A percentile compares a stretch with the other conserved stretches of the same genome.
Conservation (phyloP, 2,797 vertebrate genomes). For the Gymnoscopelus microlampas region DNA sequence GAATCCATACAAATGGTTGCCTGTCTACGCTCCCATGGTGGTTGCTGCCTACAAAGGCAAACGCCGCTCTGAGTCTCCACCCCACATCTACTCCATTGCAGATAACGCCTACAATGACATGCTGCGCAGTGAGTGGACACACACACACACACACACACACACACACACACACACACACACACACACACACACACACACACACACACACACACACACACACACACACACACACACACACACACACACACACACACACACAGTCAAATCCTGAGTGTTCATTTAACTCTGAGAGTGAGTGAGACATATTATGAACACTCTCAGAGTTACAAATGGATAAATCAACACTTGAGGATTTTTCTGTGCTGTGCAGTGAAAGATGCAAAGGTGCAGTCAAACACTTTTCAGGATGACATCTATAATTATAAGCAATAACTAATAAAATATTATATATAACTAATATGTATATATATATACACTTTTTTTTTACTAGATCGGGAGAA, state of each 20-base stretch:
- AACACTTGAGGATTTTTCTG: no score
- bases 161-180: background rate
- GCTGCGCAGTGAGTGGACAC: constrained; percentile 88
- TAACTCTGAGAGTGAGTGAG: no score
- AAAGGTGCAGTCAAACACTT: background rate
- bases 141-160: background rate
- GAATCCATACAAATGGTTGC: constrained; percentile 96
- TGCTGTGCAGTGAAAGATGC: no score
- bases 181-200: background rate
- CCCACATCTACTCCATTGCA: constrained; percentile 92
- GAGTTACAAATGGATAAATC: no score
- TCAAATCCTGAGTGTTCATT: no score
- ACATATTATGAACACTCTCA: no score
- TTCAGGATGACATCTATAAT: background rate
- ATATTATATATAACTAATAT: constrained; percentile 7
- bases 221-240: background rate
- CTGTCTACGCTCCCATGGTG: constrained; percentile 87
- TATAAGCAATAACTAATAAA: background rate
- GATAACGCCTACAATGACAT: constrained; percentile 95
- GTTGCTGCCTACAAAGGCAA: constrained; percentile 93
- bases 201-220: background rate
- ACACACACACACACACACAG: background rate
- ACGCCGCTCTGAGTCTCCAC: constrained; percentile 87
- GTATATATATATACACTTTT: background rate
- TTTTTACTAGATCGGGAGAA: constrained; percentile 90